Percentiles rank a stretch among this genome's conserved stretches.
Evolutionary conservation across 2,888 invertebrate genomes (phyloP).

Genomic region (Dastarcus helophoroides): DNA sequence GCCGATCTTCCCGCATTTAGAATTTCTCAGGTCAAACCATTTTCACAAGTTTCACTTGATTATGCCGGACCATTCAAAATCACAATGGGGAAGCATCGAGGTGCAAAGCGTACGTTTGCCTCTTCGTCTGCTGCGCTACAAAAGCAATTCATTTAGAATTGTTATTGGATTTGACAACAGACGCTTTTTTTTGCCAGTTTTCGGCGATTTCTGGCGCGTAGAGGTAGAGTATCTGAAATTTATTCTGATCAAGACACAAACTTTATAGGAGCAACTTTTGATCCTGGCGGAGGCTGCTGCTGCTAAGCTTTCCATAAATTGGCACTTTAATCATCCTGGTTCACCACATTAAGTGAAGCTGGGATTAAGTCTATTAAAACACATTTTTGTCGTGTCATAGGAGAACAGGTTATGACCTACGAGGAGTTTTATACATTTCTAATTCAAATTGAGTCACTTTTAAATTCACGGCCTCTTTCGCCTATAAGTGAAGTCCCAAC

Average conservation of each 20-base stretch:
- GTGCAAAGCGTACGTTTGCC: neutral
- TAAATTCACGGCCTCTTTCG: conserved; percentile 20
- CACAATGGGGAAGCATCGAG: conserved; percentile 1
- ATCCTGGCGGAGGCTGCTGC: conserved; percentile 2
- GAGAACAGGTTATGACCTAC: conserved; percentile 15
- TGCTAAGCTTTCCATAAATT: neutral
- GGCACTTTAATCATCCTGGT: conserved; percentile 4
- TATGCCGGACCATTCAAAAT: neutral
- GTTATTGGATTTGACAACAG: too few relatives aligned
- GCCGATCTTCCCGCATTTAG: neutral
- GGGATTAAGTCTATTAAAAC: conserved; percentile 8
- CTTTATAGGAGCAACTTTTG: neutral
- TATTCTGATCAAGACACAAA: conserved; percentile 1
- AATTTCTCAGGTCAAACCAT: too few relatives aligned
- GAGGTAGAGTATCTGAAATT: too few relatives aligned
- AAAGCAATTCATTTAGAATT: neutral
- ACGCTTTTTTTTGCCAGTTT: neutral
- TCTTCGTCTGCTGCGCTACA: neutral
- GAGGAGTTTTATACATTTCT: conserved; percentile 19
- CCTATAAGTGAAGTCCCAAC: conserved; percentile 10
- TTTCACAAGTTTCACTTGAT: too few relatives aligned
- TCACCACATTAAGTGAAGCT: too few relatives aligned
- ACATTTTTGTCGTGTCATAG: too few relatives aligned
- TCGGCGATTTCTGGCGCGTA: neutral
- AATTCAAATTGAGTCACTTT: conserved; percentile 16